These are phyloP conservation scores for Aurelia sp. DNA, from an alignment of 30 jellyfish, hydroid and myxozoan species.

Conservation along the genomic window DNA sequence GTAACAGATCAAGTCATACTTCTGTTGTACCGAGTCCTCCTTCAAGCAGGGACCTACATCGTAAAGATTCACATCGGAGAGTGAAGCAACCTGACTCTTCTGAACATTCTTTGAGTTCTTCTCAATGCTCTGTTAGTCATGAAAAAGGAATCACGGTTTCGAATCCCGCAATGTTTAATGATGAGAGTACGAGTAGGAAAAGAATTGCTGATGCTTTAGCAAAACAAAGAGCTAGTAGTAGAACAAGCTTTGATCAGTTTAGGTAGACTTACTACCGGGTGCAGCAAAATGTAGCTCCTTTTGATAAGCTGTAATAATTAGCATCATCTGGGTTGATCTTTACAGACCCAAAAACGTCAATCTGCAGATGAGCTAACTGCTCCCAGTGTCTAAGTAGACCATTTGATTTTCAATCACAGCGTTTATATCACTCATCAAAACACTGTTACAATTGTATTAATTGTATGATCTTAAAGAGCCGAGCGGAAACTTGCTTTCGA, in stretches of 20 bases:
- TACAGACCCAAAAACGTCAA: no score
- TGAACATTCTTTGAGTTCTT: constrained; percentile 9
- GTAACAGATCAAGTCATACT: not conserved
- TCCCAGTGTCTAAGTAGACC: no score
- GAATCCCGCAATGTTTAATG: not conserved
- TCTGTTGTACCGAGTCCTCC: constrained; percentile 39
- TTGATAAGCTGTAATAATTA: no score
- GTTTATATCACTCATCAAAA: no score
- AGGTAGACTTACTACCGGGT: not conserved
- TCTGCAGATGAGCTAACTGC: no score
- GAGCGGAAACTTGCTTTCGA: no score
- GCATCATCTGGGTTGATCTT: no score
- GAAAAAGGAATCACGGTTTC: constrained; percentile 25
- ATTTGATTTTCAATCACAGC: no score
- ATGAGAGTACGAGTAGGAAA: constrained; percentile 42
- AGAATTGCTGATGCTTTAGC: constrained; percentile 80
- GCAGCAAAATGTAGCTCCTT: no score
- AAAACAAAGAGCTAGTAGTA: constrained; percentile 60
- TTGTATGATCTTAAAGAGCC: no score
- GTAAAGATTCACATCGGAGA: not conserved
- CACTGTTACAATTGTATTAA: no score
- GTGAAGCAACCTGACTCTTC: constrained; percentile 15
- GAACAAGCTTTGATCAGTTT: constrained; percentile 43
- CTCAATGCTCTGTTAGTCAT: constrained; percentile 20
- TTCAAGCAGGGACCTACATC: constrained; percentile 33